Percentiles rank a stretch among this genome's conserved stretches.
These are phyloP conservation scores for Temnothorax longispinosus DNA, from an alignment of 1,140 invertebrate genomes.

Conservation along the genomic window DNA sequence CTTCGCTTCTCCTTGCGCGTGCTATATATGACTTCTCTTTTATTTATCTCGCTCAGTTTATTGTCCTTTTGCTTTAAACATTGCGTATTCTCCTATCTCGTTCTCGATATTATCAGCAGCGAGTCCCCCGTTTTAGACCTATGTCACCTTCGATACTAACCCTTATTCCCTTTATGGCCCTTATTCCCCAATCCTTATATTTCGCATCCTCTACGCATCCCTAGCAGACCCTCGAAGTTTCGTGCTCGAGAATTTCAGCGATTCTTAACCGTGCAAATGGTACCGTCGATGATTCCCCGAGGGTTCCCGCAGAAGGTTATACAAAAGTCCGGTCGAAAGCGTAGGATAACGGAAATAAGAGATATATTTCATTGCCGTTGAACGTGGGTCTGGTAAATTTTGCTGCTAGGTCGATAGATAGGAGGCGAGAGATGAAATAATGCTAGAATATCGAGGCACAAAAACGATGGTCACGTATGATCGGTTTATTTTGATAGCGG, in stretches of 20 bases:
- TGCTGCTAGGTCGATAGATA: conserved; percentile 23
- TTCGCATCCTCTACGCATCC: not conserved
- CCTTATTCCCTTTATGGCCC: not conserved
- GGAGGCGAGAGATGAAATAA: conserved; percentile 47
- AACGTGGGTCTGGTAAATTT: conserved; percentile 34
- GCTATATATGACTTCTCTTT: conserved; percentile 1
- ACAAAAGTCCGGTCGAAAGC: not conserved
- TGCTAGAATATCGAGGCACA: not conserved
- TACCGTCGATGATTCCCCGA: conserved; percentile 18
- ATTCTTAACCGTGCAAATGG: conserved; percentile 26
- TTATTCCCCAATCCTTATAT: conserved; percentile 14
- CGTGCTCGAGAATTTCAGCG: not conserved
- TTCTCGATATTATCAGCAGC: conserved; percentile 30
- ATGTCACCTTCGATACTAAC: not conserved
- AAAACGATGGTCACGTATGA: conserved; percentile 6
- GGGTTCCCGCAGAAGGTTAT: not conserved
- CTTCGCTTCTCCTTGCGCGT: not conserved
- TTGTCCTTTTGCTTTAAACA: not conserved
- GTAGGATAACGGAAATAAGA: conserved; percentile 19
- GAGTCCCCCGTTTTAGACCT: not conserved
- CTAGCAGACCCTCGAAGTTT: conserved; percentile 1
- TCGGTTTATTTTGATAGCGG: conserved; percentile 18
- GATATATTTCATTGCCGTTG: conserved; percentile 27
- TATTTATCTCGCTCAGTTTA: conserved; percentile 34
- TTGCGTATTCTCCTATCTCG: not conserved